Evolutionary conservation across 2,888 invertebrate species (phyloP), one percentile per base, ranked within the genome.

Genomic region (Drosophila mettleri): DNA sequence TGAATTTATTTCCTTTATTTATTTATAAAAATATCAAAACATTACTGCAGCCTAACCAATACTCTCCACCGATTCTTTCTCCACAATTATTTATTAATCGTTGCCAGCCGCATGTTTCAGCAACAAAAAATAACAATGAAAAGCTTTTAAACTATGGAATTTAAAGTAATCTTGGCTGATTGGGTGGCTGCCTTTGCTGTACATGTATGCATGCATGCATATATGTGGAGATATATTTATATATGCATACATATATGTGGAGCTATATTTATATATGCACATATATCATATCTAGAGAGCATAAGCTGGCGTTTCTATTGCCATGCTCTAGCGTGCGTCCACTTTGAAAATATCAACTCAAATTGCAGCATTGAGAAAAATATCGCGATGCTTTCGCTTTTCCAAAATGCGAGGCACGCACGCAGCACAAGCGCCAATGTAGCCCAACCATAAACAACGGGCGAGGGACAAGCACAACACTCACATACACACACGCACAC

Each of bases 321-420:
- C 58, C 55, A 55, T 61, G 61, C 51, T 62, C 46, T 49, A 4
- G n/a, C 38, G 22, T 27, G 49, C 53, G 61, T 49, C 72, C 88
- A 71, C 76, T 87, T 81, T 71, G 73, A 82, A 76, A 87, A 85
- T 76, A 81, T 85, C 73, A 85, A 87, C 86, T 85, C 76, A 71
- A 81, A 85, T 81, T 85, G 86, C 67, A 63, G 78, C 84, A 84
- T 80, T 80, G 71, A 60, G 78, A 49, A 69, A 74, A 66, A 77
- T 80, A 77, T 78, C 87, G 78, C 67, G 70, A 59, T 63, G 85
- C 85, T 74, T 70, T 84, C 69, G 61, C 74, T 74, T 71, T 71
- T 86, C 61, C 51, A 66, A 84, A 81, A 82, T 82, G 78, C 81
- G 71, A 71, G 61, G 85, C 81, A 82, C 87, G 81, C 81, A 81